These are phyloP conservation scores for Dendrophyllia cribrosa DNA, from an alignment of 64 coral and sea anemone genomes.

Conservation along the genomic window DNA sequence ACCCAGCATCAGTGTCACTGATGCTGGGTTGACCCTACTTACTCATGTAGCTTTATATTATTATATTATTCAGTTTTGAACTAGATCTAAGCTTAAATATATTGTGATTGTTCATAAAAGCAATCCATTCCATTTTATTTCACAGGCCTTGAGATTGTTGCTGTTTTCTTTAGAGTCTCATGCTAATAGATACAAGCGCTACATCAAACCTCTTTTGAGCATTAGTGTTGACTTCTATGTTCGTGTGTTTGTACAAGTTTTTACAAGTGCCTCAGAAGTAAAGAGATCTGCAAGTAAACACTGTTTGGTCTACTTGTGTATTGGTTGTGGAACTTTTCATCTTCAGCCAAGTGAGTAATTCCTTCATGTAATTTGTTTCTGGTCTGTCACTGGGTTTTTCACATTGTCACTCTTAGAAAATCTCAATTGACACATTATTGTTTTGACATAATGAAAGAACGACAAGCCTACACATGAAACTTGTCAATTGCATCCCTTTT, in stretches of 20 bases:
- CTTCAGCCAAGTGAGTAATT: slow-evolving; percentile 84
- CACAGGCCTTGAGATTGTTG: slow-evolving; percentile 88
- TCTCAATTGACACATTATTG: no score
- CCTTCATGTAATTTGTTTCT: neutral
- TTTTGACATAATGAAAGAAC: no score
- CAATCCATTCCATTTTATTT: neutral
- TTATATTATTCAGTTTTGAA: neutral
- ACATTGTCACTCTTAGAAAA: no score
- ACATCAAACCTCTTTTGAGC: slow-evolving; percentile 88
- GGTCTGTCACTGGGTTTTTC: no score
- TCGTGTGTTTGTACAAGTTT: slow-evolving; percentile 98
- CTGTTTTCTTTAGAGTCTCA: slow-evolving; percentile 92
- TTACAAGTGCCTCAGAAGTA: slow-evolving; percentile 93
- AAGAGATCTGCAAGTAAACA: slow-evolving; percentile 93
- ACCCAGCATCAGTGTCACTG: no score
- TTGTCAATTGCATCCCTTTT: no score
- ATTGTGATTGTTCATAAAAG: neutral
- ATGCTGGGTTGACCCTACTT: no score
- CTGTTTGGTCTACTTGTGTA: slow-evolving; percentile 82
- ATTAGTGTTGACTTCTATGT: slow-evolving; percentile 99
- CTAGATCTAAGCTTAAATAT: neutral
- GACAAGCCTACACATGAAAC: no score
- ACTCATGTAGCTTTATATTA: no score
- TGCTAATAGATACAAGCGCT: slow-evolving; percentile 94
- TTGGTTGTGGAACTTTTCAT: slow-evolving; percentile 96